Percentiles rank a stretch among this genome's conserved stretches.
These are phyloP conservation scores for Brienomyrus longianalis DNA, from an alignment of 2,113 vertebrate species.

Conservation along the genomic window DNA sequence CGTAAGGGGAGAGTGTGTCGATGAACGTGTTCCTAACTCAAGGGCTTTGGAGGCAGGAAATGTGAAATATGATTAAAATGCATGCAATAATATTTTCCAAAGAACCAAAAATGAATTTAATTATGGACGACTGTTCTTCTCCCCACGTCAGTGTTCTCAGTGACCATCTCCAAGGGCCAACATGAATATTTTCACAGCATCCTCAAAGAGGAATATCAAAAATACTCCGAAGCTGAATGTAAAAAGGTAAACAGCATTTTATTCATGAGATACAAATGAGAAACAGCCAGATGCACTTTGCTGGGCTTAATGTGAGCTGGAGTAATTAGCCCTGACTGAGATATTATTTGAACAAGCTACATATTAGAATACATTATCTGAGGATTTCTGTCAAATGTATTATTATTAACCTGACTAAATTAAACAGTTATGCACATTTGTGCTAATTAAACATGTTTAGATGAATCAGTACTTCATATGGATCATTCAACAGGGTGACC, in stretches of 20 bases:
- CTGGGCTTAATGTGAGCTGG: neutral
- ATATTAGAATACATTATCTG: neutral
- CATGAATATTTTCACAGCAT: neutral
- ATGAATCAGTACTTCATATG: neutral
- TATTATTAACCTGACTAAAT: neutral
- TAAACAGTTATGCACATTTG: neutral
- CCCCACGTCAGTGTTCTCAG: neutral
- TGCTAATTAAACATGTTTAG: neutral
- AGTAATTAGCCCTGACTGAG: neutral
- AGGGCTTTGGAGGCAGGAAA: neutral
- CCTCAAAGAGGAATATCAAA: neutral
- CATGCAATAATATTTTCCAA: neutral
- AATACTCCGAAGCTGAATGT: neutral
- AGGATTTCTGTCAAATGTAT: neutral
- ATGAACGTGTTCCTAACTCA: neutral
- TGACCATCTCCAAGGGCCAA: neutral
- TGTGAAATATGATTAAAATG: neutral
- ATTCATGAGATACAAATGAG: neutral
- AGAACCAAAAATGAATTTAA: neutral
- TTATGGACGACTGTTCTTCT: neutral
- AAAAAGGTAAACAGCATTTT: neutral
- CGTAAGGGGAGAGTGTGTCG: neutral
- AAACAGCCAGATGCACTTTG: neutral
- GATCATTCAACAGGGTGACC: too few relatives aligned
- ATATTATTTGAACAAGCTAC: neutral